Base-by-base conservation (phyloP, 2,797 vertebrate genomes). In the Rhynchotus rufescens region DNA sequence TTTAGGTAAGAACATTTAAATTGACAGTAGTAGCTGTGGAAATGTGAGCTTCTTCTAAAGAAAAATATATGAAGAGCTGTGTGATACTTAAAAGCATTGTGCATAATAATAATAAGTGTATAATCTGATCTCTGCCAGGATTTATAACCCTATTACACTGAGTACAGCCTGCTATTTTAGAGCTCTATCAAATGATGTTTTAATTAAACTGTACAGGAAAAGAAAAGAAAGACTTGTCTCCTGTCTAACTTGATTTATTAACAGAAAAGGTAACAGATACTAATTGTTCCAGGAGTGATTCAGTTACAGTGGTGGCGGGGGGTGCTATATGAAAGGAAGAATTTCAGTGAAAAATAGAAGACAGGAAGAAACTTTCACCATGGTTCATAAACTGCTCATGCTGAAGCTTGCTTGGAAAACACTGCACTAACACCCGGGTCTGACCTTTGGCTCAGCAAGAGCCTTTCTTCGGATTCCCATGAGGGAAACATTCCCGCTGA, bases 81-180 rank as follows among this genome's bases (percentile, higher is more conserved):
- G 23, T 95, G 89, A 72, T 86, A 89, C 93, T 94, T 86, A 89
- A 65, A 90, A 93, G 45, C 68, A 68, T 86, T 86, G 80, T 80
- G 78, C 72, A 72, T 86, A 89, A 82, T 87, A 90, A 80, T 21
- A 81, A 71, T 32, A 89, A 86, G 80, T 0, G 4, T 88, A 56
- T 80, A 84, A 89, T 91, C 92, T 92, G 84, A 92, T 95, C 69
- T 94, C 86, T 92, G 83, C 59, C 85, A 83, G 90, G 88, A 94
- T 95, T 96, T 96, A 94, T 92, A 79, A 88, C 83, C 80, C 89
- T 73, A 88, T 93, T 96, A 95, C 49, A 86, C 68, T 86, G 82
- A 90, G 38, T 93, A 91, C 40, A 86, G 74, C 92, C 69, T 91
- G 74, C 61, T 86, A 42, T 91, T 94, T 82, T 90, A 80, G 84